Base-by-base conservation (phyloP, 2,888 invertebrate species). In the Hyppa rectilinea region DNA sequence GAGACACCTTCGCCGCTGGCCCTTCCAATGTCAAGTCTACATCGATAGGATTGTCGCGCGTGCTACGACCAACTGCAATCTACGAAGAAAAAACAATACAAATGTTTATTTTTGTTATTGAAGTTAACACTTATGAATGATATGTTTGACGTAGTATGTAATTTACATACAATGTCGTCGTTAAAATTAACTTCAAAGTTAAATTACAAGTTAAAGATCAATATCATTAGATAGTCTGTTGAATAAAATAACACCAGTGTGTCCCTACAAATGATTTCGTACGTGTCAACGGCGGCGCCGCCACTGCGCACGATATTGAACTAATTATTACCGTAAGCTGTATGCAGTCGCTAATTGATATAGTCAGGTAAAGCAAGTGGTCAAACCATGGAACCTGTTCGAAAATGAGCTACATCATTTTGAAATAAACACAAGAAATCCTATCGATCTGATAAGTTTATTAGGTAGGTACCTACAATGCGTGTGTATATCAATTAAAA, bases 1-100 rank as follows among this genome's bases (percentile, higher is more conserved):
- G 96, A 0, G 99, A 99, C 50, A 99, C 97, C 94, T 99, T 99
- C 92, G 98, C 98, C 0, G 99, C 98, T 0, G 99, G 99, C 0
- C 99, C 99, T 94, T 99, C 99, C 53, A 99, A 95, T 0, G 98
- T 97, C 59, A 99, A 95, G 94, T 99, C 99, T 36, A 99, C 99
- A 93, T 99, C 99, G 47, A 99, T 99, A 60, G 96, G 96, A 87
- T 98, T 97, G 88, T 99, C 99, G 86, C 98, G 98, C 0, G 99
- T 98, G 78, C 98, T 97, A 72, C 99, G 97, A 0, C 99, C 99
- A 52, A 99, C 97, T 0, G 99, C 99, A 61, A 99, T 99, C 97
- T 98, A 78, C 50, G 66, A 73, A 71, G 82, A 71, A 70, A 34
- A 34, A 52, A 40, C 2, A 10, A 10, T 17, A 55, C 52, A 69